Evolutionary conservation across 2,888 invertebrate species (phyloP), one percentile per base, ranked within the genome.

Genomic region (Zootermopsis nevadensis): DNA sequence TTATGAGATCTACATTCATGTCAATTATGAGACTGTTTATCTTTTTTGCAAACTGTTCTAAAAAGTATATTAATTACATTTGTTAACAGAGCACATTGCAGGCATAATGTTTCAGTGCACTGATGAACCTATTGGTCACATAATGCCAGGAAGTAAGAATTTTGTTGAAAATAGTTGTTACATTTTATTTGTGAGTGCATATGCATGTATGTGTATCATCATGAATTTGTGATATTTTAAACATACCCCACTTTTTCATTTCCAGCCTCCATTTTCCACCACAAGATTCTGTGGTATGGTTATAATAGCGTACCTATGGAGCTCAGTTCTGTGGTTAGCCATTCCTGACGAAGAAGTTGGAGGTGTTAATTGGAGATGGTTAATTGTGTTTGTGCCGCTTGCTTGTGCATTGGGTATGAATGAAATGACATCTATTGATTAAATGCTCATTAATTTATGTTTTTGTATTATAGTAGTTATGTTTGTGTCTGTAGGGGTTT

Each of bases 211-310:
- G 48, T 48, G 48, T 48, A 15, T 60, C 8, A 60, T 4, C 6
- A 15, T 27, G 27, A 10, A 27, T 27, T 60, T n/a, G 24, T 27
- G n/a, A 8, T n/a, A 27, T 24, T 55, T 55, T 55, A 55, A 55
- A 38, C 10, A 38, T 55, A 12, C 55, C n/a, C n/a, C n/a, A 3
- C 6, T 60, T 27, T 69, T 85, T 85, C 87, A 87, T 85, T 90
- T 90, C 83, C 90, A 95, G 94, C 97, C 97, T n/a, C 94, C 95
- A 74, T 96, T 96, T 89, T 95, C 95, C 0, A 92, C 94, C 83
- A 93, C 94, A 86, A 93, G 97, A 77, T 96, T 96, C 88, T 91
- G 94, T 81, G 95, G 95, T 0, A 94, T 94, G 89, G 91, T 96
- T 81, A 92, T 95, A 90, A 94, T 96, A 27, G 94, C 95, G 2